Base-by-base conservation (phyloP, 2,888 invertebrate species). In the Polietes domitor region DNA sequence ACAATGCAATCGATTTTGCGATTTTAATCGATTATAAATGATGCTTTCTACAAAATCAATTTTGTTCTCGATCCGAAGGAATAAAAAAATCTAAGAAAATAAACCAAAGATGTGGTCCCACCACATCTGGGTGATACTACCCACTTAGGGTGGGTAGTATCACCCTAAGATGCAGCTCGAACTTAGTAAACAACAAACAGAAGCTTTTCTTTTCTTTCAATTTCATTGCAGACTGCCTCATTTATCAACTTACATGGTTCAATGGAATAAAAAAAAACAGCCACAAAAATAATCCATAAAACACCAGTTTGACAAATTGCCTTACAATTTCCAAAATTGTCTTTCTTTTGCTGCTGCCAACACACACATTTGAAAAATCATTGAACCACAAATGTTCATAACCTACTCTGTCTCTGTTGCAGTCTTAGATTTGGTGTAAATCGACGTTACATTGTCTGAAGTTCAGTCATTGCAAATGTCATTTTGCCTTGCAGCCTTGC, bases 301-400 rank as follows among this genome's bases (percentile, higher is more conserved):
- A 50, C 72, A 78, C 37, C 53, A 78, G 43, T 78, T 32, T 63
- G 72, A 78, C 77, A 78, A 78, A 78, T 78, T 78, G 77, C 63
- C 63, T 17, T 26, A 72, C 53, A 78, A 47, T 47, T 78, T 26
- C 32, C 5, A 50, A 28, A 63, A 65, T 15, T 32, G 24, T 28
- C 53, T 17, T n/a, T 47, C n/a, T 41, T 2, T n/a, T 47, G 1
- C 17, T 68, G 10, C 26, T 47, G 24, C 70, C 47, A 19, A 17
- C 4, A 63, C 12, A 63, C 0, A 63, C 17, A 53, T 65, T 76
- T 17, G 12, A 63, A 37, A 71, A 21, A 72, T 37, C 70, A 71
- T 32, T 77, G 77, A 72, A 78, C 50, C 63, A 24, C 32, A 17
- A 53, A 41, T 19, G 47, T 26, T 17, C 65, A 26, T 47, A 50